phyloP scores from a whole-genome alignment of 2,797 vertebrate species.

The Characodon lateralis region DNA sequence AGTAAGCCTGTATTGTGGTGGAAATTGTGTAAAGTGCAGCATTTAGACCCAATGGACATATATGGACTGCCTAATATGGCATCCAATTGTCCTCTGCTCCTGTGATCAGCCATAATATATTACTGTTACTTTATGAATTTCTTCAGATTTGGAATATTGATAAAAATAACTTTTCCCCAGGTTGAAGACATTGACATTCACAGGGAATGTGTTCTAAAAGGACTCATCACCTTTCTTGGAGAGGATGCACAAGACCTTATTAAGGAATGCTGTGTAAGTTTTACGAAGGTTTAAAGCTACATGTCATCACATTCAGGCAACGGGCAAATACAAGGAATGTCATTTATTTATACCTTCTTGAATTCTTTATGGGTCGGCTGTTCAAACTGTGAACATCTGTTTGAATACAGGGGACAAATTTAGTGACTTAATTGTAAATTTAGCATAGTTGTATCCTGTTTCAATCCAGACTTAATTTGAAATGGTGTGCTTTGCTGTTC shows the following conservation, averaged over 20 bases:
- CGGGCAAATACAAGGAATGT: background rate
- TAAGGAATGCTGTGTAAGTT: constrained; percentile 16
- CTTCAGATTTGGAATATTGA: constrained; percentile 15
- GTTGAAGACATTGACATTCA: background rate
- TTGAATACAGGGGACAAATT: background rate
- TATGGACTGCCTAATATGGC: constrained; percentile 9
- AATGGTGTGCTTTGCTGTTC: background rate
- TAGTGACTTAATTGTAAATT: background rate
- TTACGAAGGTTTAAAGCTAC: constrained; percentile 4
- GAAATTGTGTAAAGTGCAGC: background rate
- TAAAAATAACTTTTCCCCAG: background rate
- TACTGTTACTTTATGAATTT: constrained; percentile 5
- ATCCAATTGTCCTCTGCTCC: background rate
- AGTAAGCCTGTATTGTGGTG: background rate
- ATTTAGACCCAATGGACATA: background rate
- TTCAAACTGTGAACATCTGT: background rate
- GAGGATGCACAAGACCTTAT: constrained; percentile 8
- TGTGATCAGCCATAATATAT: background rate
- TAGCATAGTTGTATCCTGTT: background rate
- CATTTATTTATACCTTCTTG: background rate
- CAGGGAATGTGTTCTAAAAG: constrained; percentile 10
- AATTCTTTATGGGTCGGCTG: background rate
- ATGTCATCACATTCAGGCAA: background rate
- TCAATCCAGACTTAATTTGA: background rate
- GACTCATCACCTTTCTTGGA: constrained; percentile 10